phyloP scores from a whole-genome alignment of 64 coral and sea anemone genomes.

The Cladopsammia gracilis region DNA sequence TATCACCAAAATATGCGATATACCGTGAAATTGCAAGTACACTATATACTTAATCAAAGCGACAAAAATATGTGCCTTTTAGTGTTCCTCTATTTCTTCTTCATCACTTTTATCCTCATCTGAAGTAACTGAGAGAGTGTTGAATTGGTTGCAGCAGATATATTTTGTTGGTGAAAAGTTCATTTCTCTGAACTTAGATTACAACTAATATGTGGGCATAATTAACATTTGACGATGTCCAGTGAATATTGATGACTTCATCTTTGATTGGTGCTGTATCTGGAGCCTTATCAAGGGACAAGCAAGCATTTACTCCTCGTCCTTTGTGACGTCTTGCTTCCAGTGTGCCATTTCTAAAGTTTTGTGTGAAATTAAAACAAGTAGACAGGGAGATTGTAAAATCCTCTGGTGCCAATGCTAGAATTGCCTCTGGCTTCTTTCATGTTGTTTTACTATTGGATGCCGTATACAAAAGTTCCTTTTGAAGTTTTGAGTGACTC shows the following conservation, averaged over 20 bases:
- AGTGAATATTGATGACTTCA: conserved; percentile 47
- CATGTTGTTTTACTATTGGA: conserved; percentile 51
- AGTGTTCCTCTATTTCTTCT: too few species aligned
- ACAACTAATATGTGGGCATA: too few species aligned
- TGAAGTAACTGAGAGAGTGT: too few species aligned
- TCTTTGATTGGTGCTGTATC: conserved; percentile 53
- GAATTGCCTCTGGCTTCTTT: conserved; percentile 49
- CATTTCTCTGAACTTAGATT: too few species aligned
- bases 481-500: conserved; percentile 40
- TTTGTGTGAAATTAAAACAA: conserved; percentile 68
- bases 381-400: conserved; percentile 47
- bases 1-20: too few species aligned
- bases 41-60: too few species aligned
- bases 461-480: conserved; percentile 35
- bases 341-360: conserved; percentile 21
- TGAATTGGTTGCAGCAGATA: too few species aligned
- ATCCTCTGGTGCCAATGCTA: conserved; percentile 24
- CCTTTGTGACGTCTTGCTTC: conserved; percentile 49
- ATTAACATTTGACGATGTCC: conserved; percentile 58
- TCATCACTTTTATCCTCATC: too few species aligned
- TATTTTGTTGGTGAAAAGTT: too few species aligned
- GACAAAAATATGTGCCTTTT: too few species aligned
- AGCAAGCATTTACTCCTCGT: conserved; percentile 40
- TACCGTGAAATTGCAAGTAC: too few species aligned
- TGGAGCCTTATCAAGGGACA: conserved; percentile 55